Percentiles rank a stretch among this genome's conserved stretches.
phyloP scores from a whole-genome alignment of 2,113 vertebrate genomes.

The Cottus gobio region DNA sequence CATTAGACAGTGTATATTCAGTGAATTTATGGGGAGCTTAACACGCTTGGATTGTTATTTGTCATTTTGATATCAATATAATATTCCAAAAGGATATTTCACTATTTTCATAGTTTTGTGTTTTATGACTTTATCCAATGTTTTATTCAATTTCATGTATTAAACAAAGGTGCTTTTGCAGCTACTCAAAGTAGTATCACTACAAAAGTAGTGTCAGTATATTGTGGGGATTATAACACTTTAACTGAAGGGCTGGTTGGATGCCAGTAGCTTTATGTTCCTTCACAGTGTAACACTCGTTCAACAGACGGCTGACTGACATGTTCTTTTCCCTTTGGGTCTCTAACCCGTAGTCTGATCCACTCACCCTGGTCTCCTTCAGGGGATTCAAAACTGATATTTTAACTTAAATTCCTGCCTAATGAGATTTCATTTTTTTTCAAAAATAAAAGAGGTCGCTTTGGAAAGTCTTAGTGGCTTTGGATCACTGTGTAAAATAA shows the following conservation, averaged over 20 bases:
- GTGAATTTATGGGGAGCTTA: not conserved
- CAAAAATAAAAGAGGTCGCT: conserved; percentile 26
- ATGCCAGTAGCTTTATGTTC: not conserved
- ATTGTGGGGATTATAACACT: not conserved
- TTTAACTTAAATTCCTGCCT: conserved; percentile 36
- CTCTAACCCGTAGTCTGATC: conserved; percentile 28
- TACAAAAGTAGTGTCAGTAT: too few relatives aligned
- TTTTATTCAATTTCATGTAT: too few relatives aligned
- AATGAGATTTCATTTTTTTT: not conserved
- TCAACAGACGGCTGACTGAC: conserved; percentile 19
- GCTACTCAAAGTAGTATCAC: too few relatives aligned
- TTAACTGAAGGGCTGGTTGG: not conserved
- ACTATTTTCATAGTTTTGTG: not conserved
- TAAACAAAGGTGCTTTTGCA: not conserved
- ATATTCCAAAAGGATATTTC: not conserved
- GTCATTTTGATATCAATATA: not conserved
- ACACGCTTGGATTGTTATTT: not conserved
- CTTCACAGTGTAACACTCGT: conserved; percentile 14
- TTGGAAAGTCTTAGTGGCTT: not conserved
- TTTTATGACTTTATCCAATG: not conserved
- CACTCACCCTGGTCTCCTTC: conserved; percentile 38
- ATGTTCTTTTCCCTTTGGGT: conserved; percentile 22
- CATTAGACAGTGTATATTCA: not conserved
- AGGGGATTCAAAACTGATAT: conserved; percentile 48
- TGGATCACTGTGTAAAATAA: not conserved